Base-by-base conservation (phyloP, 1,140 invertebrate genomes). In the Camponotus pennsylvanicus region DNA sequence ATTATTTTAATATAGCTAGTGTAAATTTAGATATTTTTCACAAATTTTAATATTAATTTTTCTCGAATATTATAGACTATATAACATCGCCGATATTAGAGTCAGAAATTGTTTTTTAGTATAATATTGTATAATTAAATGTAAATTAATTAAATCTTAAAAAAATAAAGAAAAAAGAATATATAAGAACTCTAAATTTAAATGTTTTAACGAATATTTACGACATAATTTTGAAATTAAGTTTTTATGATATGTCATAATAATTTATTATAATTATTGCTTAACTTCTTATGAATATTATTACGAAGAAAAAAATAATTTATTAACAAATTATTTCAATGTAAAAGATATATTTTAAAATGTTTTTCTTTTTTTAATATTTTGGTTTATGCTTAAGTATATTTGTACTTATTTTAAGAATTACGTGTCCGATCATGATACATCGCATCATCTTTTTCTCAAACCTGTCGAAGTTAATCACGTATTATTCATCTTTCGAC, bases 401-500 rank as follows among this genome's bases (percentile, higher is more conserved):
- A 70, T 70, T 70, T 70, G 11, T 80, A 70, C 15, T 70, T 69
- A 45, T 49, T 0, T 0, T 8, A 6, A 21, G 1, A 8, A 57
- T 57, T 76, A 83, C 37, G 59, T 32, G 27, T 8, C 13, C 4
- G 55, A 9, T 11, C 21, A 18, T 37, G n/a, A 21, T 70, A 37
- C 57, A 70, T 59, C 49, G 15, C 64, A 2, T 70, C 37, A 80
- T 59, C 61, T 69, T 52, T 70, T 42, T 55, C 8, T 11, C 34
- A 32, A 40, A 52, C 13, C n/a, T 32, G 32, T 77, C 57, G 34
- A 73, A 27, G 70, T 84, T 84, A 77, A 79, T 79, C 49, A 55
- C 34, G 49, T 59, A 21, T 55, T 59, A 80, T 85, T 75, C 63
- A 9, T 40, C 52, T 79, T 79, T 85, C 63, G 59, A 66, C 57